Percentiles rank a stretch among this genome's conserved stretches.
Conservation (phyloP, 2,113 vertebrate genomes). For the Ceuthmochares aereus region DNA sequence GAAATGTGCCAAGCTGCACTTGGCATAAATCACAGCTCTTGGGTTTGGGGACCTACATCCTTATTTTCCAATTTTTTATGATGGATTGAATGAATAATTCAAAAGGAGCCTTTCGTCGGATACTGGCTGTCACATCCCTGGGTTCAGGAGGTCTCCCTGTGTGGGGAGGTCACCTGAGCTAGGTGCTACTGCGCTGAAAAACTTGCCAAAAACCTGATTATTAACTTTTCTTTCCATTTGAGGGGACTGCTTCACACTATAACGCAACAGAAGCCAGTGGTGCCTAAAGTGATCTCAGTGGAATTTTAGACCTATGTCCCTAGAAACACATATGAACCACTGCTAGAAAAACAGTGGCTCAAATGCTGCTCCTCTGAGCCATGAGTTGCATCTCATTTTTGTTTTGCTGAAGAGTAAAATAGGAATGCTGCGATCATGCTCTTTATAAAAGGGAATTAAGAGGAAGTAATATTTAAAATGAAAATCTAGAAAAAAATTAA, state of each 20-base stretch:
- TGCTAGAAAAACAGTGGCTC: background rate
- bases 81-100: background rate
- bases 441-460: background rate
- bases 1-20: fast-evolving
- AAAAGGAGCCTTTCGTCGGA: fast-evolving
- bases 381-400: background rate
- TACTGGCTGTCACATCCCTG: background rate
- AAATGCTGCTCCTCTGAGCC: background rate
- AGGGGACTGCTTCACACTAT: background rate
- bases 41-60: background rate
- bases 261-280: background rate
- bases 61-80: background rate
- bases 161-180: fast-evolving
- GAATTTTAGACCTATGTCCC: background rate
- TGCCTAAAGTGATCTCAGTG: background rate
- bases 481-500: background rate
- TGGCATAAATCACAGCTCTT: background rate
- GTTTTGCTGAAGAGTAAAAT: background rate
- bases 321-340: fast-evolving
- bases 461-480: background rate
- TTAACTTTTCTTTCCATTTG: fast-evolving
- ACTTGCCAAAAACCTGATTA: background rate
- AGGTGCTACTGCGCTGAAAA: background rate
- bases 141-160: background rate
- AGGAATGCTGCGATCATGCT: background rate